These are phyloP conservation scores for Actinopyga echinites DNA, from an alignment of 53 echinoderm and acorn worm species.

Conservation along the genomic window DNA sequence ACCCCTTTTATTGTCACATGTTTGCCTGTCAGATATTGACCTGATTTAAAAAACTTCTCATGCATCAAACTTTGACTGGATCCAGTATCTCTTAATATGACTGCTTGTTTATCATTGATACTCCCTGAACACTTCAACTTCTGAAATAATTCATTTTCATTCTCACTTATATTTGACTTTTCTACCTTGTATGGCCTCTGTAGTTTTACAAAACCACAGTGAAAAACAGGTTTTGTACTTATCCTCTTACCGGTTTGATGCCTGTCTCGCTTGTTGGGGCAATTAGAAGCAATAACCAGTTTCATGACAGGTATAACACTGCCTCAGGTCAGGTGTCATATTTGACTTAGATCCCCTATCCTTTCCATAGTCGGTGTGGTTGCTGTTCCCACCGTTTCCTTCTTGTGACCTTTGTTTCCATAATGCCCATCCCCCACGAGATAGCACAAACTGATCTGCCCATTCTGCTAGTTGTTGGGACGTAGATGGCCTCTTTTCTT, in stretches of 20 bases:
- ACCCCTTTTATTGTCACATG: slow-evolving; percentile 11
- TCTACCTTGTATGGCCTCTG: too few relatives aligned
- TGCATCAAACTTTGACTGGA: slow-evolving; percentile 17
- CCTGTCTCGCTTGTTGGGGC: not conserved
- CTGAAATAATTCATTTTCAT: not conserved
- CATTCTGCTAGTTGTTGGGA: too few relatives aligned
- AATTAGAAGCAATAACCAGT: not conserved
- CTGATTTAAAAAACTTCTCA: not conserved
- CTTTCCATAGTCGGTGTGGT: not conserved
- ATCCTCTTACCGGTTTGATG: not conserved
- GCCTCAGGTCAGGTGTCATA: not conserved
- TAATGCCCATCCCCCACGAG: too few relatives aligned
- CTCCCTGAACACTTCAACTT: not conserved
- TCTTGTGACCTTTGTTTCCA: too few relatives aligned
- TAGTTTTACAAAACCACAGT: too few relatives aligned
- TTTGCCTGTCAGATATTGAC: not conserved
- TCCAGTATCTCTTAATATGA: slow-evolving; percentile 8
- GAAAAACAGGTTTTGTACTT: not conserved
- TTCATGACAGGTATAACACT: not conserved
- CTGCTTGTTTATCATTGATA: not conserved
- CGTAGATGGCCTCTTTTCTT: too few relatives aligned
- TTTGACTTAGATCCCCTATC: not conserved
- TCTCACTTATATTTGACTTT: not conserved
- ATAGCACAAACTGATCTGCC: too few relatives aligned
- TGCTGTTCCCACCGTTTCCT: not conserved